Evolutionary conservation across 2,797 vertebrate genomes (phyloP).

Genomic region (Lepidocolaptes lacrymiger): DNA sequence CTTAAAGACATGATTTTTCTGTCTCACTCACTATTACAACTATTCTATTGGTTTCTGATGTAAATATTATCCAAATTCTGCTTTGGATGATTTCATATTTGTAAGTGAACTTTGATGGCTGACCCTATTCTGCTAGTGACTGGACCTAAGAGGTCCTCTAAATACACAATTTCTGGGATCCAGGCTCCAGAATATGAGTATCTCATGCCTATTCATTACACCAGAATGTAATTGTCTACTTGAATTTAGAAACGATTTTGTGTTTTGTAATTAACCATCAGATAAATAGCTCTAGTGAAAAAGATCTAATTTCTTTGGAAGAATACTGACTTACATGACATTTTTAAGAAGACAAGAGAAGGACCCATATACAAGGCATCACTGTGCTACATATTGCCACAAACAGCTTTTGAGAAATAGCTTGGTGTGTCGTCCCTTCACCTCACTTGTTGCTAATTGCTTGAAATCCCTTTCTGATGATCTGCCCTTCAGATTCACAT

Average conservation of each 20-base stretch:
- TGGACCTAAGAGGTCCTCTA: neutral
- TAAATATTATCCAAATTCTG: neutral
- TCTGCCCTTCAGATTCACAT: neutral
- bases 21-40: neutral
- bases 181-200: neutral
- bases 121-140: neutral
- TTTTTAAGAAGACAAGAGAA: neutral
- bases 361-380: neutral
- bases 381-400: neutral
- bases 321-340: neutral
- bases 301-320: neutral
- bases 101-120: neutral
- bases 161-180: neutral
- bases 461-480: neutral
- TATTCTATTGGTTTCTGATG: neutral
- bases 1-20: neutral
- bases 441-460: neutral
- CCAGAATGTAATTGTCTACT: neutral
- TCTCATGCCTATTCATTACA: neutral
- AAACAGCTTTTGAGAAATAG: neutral
- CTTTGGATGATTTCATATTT: neutral
- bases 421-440: neutral
- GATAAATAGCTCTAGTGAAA: neutral
- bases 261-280: neutral
- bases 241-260: neutral